A percentile compares a stretch with the other conserved stretches of the same genome.
Evolutionary conservation across 2,797 vertebrate genomes (phyloP).

Genomic region (Argentina silus): DNA sequence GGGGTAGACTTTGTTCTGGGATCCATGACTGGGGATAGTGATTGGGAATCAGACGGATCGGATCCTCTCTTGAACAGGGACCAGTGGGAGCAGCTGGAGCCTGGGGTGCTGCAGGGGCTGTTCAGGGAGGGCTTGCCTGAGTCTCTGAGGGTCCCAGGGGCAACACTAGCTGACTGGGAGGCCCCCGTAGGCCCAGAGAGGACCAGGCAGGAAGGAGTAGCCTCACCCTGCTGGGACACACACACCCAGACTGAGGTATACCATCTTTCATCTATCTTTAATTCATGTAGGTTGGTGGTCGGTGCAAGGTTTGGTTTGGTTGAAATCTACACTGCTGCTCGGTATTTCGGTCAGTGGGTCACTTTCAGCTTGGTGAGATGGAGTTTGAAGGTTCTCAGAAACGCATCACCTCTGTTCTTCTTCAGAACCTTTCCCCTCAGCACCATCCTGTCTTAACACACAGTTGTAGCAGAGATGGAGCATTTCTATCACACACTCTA

Average conservation of each 20-base stretch:
- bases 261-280: background rate
- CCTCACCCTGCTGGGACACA: conserved; percentile 32
- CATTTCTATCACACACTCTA: background rate
- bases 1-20: conserved; percentile 79
- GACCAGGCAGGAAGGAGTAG: conserved; percentile 38
- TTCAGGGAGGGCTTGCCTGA: conserved; percentile 66
- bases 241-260: conserved; percentile 65
- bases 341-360: background rate
- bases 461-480: background rate
- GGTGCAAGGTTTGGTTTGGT: background rate
- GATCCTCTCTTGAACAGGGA: conserved; percentile 54
- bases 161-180: conserved; percentile 33
- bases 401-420: too few relatives aligned
- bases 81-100: conserved; percentile 75
- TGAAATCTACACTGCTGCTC: background rate
- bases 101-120: conserved; percentile 72
- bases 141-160: conserved; percentile 13
- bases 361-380: background rate
- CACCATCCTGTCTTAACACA: background rate
- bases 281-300: background rate
- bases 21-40: conserved; percentile 80
- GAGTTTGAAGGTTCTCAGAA: background rate
- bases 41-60: conserved; percentile 81
- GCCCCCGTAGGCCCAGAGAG: conserved; percentile 30
- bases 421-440: background rate